Conservation (phyloP, 2,797 vertebrate species). For the Morelia viridis region DNA sequence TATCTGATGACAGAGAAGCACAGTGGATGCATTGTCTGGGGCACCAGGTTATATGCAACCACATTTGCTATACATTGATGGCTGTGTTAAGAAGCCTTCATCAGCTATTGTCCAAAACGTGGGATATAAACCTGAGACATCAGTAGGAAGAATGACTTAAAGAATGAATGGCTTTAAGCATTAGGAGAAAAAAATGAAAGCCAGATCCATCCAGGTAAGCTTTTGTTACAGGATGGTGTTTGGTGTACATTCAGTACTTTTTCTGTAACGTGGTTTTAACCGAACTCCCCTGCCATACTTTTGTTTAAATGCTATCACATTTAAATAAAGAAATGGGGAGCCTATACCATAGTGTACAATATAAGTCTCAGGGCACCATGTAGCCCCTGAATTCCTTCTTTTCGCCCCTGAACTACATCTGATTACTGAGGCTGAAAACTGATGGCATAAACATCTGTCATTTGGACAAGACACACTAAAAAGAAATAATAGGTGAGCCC, state of each 20-base stretch:
- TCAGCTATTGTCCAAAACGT: no score
- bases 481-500: neutral
- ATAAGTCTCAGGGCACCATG: neutral
- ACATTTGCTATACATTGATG: conserved; percentile 31
- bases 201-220: no score
- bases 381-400: neutral
- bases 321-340: conserved; percentile 15
- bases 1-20: conserved; percentile 62
- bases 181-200: neutral
- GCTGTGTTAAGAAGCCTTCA: neutral
- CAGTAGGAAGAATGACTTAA: conserved; percentile 3
- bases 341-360: neutral
- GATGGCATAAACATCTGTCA: neutral
- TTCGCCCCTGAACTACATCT: neutral
- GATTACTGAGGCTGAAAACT: neutral
- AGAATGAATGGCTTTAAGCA: conserved; percentile 44
- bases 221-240: conserved; percentile 16
- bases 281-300: conserved; percentile 32
- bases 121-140: neutral
- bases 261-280: conserved; percentile 51
- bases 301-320: conserved; percentile 30
- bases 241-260: conserved; percentile 35
- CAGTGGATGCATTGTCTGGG: conserved; percentile 41
- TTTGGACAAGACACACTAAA: neutral
- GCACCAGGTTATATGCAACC: conserved; percentile 2